These are phyloP conservation scores for Sphinx pinastri DNA, from an alignment of 2,888 invertebrate genomes.

Conservation along the genomic window DNA sequence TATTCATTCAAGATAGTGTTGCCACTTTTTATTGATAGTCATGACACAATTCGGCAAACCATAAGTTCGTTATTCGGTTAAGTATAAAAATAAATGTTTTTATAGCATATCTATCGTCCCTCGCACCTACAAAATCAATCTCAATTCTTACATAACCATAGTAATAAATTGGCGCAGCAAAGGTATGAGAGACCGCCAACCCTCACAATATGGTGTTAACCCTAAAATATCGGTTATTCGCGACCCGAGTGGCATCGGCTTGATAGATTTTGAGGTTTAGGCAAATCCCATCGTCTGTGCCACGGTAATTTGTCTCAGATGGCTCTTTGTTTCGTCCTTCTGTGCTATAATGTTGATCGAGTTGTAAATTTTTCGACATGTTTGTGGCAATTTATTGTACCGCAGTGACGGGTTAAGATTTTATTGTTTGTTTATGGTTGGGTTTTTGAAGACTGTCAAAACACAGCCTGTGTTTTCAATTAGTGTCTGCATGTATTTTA, in stretches of 20 bases:
- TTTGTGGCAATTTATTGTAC: slow-evolving; percentile 9
- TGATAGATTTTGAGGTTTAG: slow-evolving; percentile 33
- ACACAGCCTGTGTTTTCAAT: no score
- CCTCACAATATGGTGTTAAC: slow-evolving; percentile 14
- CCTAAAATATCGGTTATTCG: slow-evolving; percentile 29
- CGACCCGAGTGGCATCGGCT: slow-evolving; percentile 27
- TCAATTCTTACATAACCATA: neutral
- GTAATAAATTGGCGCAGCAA: neutral
- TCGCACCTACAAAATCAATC: neutral
- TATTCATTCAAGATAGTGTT: no score
- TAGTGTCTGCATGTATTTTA: no score
- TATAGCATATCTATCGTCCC: no score
- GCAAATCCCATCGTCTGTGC: slow-evolving; percentile 30
- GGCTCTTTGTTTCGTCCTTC: slow-evolving; percentile 27
- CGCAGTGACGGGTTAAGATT: slow-evolving; percentile 3
- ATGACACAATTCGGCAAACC: no score
- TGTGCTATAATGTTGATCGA: slow-evolving; percentile 28
- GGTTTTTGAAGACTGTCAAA: no score
- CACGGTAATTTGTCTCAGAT: slow-evolving; percentile 31
- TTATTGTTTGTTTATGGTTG: no score
- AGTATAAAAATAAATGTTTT: no score
- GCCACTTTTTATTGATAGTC: no score
- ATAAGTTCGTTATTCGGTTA: neutral
- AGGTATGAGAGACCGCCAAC: neutral
- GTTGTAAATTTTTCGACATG: slow-evolving; percentile 25